Conservation (phyloP, 2,888 invertebrate species). For the Erannis defoliaria region DNA sequence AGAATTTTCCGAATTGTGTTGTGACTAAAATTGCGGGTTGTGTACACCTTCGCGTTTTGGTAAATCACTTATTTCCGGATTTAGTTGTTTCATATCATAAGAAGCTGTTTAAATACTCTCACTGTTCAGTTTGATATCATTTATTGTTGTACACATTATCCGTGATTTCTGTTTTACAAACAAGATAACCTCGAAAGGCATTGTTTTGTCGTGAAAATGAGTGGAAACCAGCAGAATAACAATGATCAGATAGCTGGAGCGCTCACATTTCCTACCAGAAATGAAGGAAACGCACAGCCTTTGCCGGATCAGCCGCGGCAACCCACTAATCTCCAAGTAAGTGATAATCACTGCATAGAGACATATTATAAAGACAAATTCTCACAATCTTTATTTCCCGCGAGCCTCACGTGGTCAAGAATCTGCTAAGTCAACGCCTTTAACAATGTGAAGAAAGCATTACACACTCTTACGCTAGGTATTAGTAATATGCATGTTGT, state of each 20-base stretch:
- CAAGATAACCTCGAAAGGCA: constrained; percentile 7
- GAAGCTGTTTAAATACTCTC: neutral
- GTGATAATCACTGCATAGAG: neutral
- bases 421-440: too few species aligned
- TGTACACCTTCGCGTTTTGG: too few species aligned
- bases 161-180: neutral
- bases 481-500: neutral
- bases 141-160: neutral
- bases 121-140: neutral
- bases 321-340: constrained; percentile 75
- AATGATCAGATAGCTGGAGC: constrained; percentile 60
- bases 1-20: too few species aligned
- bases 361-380: too few species aligned
- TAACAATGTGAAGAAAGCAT: too few species aligned
- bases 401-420: too few species aligned
- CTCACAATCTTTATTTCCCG: too few species aligned
- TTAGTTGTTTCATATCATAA: too few species aligned
- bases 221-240: constrained; percentile 60
- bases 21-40: too few species aligned
- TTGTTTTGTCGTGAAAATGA: constrained; percentile 55
- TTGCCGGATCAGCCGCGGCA: constrained; percentile 66
- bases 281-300: constrained; percentile 49
- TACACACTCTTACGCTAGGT: neutral
- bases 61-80: too few species aligned
- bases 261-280: constrained; percentile 56